These are phyloP conservation scores for Pogonocichla stellata DNA, from an alignment of 2,113 vertebrate species.

Conservation along the genomic window DNA sequence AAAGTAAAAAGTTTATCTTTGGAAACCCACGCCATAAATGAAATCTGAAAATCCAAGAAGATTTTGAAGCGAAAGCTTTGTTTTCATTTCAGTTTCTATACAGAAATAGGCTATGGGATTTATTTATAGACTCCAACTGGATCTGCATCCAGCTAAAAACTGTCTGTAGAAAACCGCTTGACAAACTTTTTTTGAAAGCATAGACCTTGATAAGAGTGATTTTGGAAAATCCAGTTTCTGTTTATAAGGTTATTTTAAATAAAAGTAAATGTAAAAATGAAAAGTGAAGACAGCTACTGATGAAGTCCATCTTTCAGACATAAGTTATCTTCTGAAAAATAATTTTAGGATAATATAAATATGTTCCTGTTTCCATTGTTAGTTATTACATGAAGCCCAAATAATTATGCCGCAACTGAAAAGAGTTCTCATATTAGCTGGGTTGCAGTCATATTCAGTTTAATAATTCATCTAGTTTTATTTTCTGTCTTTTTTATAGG, in stretches of 20 bases:
- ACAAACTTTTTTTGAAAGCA: not conserved
- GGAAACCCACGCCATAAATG: conserved; percentile 24
- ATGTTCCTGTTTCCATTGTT: not conserved
- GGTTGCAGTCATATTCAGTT: not conserved
- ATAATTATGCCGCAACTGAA: not conserved
- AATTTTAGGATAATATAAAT: not conserved
- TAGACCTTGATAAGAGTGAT: not conserved
- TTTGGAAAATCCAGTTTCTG: not conserved
- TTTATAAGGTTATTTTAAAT: not conserved
- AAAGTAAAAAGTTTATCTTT: conserved; percentile 67
- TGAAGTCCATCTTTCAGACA: not conserved
- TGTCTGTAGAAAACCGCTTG: not conserved
- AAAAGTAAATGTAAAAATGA: not conserved
- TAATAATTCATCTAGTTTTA: not conserved
- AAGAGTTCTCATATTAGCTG: not conserved
- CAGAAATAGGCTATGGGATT: not conserved
- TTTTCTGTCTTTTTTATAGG: not conserved
- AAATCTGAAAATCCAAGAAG: conserved; percentile 50
- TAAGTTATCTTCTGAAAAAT: not conserved
- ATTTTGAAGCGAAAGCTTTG: conserved; percentile 30
- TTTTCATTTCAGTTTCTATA: conserved; percentile 31
- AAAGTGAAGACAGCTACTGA: not conserved
- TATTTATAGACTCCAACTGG: not conserved
- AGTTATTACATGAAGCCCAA: not conserved
- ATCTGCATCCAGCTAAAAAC: not conserved